Base-by-base conservation (phyloP, 2,888 invertebrate genomes). In the Sicus ferrugineus region DNA sequence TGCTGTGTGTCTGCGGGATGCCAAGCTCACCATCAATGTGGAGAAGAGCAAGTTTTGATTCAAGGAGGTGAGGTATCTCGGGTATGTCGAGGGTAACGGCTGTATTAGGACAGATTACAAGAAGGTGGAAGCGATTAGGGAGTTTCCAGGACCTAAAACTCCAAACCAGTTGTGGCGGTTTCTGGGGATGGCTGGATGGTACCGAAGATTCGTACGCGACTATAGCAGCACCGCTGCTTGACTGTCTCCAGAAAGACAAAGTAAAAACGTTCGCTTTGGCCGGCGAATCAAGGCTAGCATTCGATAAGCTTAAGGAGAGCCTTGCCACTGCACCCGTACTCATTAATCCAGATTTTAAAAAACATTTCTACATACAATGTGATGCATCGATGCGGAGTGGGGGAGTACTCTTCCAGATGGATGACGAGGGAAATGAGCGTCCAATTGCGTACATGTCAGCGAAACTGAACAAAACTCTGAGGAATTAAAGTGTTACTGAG, bases 121-220 rank as follows among this genome's bases (percentile, higher is more conserved):
- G 4, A 72, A 70, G 63, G 30, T 72, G 3, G 4, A 58, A 5
- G 69, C 68, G 7, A 58, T 73, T 1, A 56, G 11, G 0, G 58
- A 68, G 1, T 71, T 62, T 56, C 70, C 73, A 2, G n/a, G 31
- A 16, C 70, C 72, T 6, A 61, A 14, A 6, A 38, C 68, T 1
- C 28, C 21, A 2, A 54, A 62, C 11, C 67, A 71, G 30, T 50
- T 72, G 7, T 28, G 71, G 6, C 19, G 72, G 6, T 69, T 72
- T 19, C 19, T 72, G 0, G 70, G 70, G 26, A 70, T 72, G 68
- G 26, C 64, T 3, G 67, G 70, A 1, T 71, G 71, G 68, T 68
- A 66, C 34, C 30, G 67, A 0, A 26, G 50, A 46, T 70, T 70
- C 46, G 58, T 72, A 1, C n/a, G 5, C 3, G 58, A 67, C 21